These are phyloP conservation scores for Protosalanx chinensis DNA, from an alignment of 2,797 vertebrate genomes.

Conservation along the genomic window DNA sequence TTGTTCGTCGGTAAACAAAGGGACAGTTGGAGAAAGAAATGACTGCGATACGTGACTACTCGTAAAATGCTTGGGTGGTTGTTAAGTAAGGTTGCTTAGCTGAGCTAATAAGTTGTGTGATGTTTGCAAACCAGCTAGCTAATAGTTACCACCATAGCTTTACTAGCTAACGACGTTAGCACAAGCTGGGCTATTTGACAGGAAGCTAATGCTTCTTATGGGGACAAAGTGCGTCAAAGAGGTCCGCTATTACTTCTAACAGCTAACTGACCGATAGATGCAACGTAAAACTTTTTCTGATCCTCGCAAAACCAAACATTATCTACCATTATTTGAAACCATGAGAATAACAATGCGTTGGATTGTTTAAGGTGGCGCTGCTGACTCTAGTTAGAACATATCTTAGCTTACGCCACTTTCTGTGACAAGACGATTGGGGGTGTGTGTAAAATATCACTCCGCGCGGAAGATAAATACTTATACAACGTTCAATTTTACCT, in stretches of 20 bases:
- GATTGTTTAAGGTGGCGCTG: background rate
- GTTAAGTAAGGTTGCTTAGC: no score
- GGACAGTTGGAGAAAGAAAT: no score
- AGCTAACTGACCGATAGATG: background rate
- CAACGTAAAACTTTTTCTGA: background rate
- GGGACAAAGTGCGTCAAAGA: background rate
- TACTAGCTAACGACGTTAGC: background rate
- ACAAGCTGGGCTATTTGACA: background rate
- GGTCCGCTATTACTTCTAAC: background rate
- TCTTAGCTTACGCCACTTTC: conserved; percentile 21
- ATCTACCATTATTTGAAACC: background rate
- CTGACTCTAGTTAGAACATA: background rate
- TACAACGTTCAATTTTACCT: background rate
- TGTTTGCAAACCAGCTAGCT: no score
- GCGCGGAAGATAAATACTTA: conserved; percentile 40
- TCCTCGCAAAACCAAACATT: background rate
- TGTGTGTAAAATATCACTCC: conserved; percentile 59
- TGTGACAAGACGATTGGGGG: background rate
- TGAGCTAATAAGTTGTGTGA: no score
- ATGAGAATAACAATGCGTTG: background rate
- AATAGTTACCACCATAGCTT: no score
- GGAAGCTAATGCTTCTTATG: background rate
- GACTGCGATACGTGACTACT: no score
- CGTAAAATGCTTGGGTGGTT: no score
- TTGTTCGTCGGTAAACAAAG: background rate